Conservation (phyloP, 2,797 vertebrate species). For the Sebastolobus altivelis region DNA sequence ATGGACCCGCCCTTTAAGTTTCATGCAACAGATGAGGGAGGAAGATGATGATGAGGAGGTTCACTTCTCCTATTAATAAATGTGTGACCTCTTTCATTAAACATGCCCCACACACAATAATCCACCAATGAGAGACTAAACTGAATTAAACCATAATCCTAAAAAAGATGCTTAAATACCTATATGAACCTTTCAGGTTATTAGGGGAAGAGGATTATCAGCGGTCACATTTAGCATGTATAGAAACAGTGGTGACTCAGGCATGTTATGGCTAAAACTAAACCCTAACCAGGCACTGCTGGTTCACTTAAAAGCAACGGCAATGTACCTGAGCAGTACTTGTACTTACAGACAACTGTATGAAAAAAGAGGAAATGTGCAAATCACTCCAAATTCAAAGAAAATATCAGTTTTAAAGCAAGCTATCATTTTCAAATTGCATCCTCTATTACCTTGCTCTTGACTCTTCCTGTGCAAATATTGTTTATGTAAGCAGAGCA, state of each 20-base stretch:
- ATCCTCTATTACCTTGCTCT: constrained; percentile 47
- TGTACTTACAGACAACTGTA: background rate
- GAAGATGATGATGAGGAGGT: background rate
- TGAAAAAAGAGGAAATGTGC: constrained; percentile 1
- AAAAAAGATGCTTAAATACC: constrained; percentile 35
- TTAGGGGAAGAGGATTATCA: constrained; percentile 26
- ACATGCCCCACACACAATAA: constrained; percentile 28
- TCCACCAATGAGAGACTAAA: constrained; percentile 18
- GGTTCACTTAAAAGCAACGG: background rate
- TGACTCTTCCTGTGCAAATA: constrained; percentile 49
- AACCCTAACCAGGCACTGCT: background rate
- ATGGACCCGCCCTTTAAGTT: background rate
- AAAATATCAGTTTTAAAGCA: constrained; percentile 35
- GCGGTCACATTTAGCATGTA: constrained; percentile 22
- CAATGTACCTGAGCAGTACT: background rate
- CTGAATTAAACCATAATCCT: constrained; percentile 40
- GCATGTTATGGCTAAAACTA: background rate
- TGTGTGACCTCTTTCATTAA: constrained; percentile 39
- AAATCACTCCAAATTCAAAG: constrained; percentile 32
- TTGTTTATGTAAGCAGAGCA: constrained; percentile 60
- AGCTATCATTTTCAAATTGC: constrained; percentile 46
- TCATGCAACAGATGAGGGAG: background rate
- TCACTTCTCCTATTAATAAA: constrained; percentile 3
- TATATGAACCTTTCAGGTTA: constrained; percentile 43
- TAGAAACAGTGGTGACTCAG: constrained; percentile 13